Base-by-base conservation (phyloP, 2,797 vertebrate genomes). In the Thunnus albacares region DNA sequence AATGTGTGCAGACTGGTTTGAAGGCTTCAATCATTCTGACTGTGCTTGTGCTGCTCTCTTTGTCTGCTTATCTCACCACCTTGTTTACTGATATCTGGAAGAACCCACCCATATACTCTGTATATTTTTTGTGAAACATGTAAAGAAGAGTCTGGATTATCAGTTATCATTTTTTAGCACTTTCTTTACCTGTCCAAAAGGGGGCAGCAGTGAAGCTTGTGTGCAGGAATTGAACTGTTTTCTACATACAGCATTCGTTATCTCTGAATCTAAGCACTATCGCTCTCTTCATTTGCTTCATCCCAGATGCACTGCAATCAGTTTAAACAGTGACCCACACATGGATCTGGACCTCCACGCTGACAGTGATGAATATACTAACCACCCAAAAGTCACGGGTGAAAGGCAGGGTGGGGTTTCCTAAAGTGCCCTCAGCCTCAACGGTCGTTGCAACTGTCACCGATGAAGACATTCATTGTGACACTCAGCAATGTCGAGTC, bases 401-500 rank as follows among this genome's bases (percentile, higher is more conserved):
- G 71, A 78, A 30, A 49, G 56, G 56, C 52, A 30, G 14, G 14
- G 33, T 57, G 41, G 64, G 58, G 61, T 52, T 71, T 72, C 28
- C 75, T n/a, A 13, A 66, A 68, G 62, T 14, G 41, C 43, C 59
- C 59, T 64, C 33, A 55, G 4, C 69, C 43, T 74, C 55, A 81
- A 65, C 38, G 45, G 69, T 71, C 3, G 17, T 43, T 35, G 47
- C 59, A 71, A 58, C 63, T 30, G 41, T 55, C 71, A 56, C 56
- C 24, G 56, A 91, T 90, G 77, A 83, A 93, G 89, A 92, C 83
- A 10, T 92, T 59, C 45, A 85, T 90, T 91, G 87, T 87, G 75
- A 79, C 45, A 4, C 30, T 58, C 79, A 85, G 35, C 20, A 56
- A 86, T 49, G 75, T 71, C 77, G 60, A 53, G 43, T 72, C 83